Conservation (phyloP, 2,797 vertebrate species). For the Gallinago nigripennis region DNA sequence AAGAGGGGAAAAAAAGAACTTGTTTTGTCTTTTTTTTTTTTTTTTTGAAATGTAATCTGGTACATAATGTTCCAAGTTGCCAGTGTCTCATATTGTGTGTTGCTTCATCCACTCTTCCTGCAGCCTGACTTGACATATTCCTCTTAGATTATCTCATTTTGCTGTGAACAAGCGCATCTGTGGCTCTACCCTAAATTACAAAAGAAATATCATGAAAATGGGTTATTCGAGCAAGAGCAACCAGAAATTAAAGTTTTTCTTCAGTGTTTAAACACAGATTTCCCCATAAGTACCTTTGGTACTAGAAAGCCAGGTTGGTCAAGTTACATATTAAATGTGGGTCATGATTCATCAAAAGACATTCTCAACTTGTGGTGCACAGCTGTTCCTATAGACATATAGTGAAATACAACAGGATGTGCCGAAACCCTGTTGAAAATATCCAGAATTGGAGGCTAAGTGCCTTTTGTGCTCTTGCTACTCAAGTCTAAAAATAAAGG, state of each 20-base stretch:
- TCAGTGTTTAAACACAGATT: background rate
- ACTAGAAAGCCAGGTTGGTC: background rate
- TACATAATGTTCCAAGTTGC: background rate
- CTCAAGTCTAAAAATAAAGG: background rate
- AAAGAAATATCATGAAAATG: background rate
- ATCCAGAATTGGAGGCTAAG: background rate
- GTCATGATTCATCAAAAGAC: background rate
- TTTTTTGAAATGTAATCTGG: background rate
- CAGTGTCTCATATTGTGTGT: background rate
- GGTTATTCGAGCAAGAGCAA: background rate
- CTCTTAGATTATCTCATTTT: constrained; percentile 1
- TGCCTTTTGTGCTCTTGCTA: background rate
- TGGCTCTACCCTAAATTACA: background rate
- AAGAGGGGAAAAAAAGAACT: background rate
- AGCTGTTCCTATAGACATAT: background rate
- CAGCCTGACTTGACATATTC: background rate
- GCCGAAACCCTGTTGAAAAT: background rate
- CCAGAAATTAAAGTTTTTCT: background rate
- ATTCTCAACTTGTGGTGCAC: background rate
- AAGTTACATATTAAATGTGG: background rate
- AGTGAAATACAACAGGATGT: background rate
- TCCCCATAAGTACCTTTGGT: background rate
- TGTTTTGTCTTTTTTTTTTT: background rate
- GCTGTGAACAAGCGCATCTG: background rate
- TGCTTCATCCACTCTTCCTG: background rate